Evolutionary conservation across 1,140 invertebrate species (phyloP).

Genomic region (Pseudomyrmex pallidus): DNA sequence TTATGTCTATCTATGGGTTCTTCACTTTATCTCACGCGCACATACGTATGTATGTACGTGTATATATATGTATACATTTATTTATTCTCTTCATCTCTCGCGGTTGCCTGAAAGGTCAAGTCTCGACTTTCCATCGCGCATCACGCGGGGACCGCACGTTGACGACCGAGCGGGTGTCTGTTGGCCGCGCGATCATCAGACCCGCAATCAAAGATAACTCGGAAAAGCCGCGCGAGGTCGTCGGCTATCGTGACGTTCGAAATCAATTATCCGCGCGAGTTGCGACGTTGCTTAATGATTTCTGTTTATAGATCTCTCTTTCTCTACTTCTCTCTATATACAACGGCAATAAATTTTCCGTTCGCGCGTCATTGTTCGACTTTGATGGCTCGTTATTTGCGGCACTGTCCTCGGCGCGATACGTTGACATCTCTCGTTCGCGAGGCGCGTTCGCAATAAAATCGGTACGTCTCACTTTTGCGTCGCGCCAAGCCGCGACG

Average conservation of each 20-base stretch:
- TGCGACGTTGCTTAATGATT: conserved; percentile 64
- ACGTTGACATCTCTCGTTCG: conserved; percentile 41
- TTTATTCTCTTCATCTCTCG: conserved; percentile 3
- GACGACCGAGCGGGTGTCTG: neutral
- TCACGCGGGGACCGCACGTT: too few species aligned
- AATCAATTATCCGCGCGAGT: conserved; percentile 65
- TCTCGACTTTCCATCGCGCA: conserved; percentile 17
- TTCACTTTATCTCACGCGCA: neutral
- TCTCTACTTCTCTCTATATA: neutral
- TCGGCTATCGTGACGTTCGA: conserved; percentile 31
- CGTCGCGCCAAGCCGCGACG: neutral
- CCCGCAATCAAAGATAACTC: conserved; percentile 27
- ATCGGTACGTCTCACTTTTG: conserved; percentile 63
- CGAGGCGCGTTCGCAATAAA: conserved; percentile 32
- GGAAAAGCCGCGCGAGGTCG: conserved; percentile 60
- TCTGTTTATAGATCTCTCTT: conserved; percentile 67
- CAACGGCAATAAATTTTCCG: conserved; percentile 69
- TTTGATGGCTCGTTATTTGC: conserved; percentile 63
- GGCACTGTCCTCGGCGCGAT: conserved; percentile 65
- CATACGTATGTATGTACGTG: too few species aligned
- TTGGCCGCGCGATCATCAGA: neutral
- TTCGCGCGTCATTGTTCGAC: conserved; percentile 62
- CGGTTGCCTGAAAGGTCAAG: neutral
- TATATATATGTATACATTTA: too few species aligned
- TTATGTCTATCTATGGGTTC: neutral